Evolutionary conservation across 2,113 vertebrate species (phyloP).

Genomic region (Phyllopteryx taeniolatus): DNA sequence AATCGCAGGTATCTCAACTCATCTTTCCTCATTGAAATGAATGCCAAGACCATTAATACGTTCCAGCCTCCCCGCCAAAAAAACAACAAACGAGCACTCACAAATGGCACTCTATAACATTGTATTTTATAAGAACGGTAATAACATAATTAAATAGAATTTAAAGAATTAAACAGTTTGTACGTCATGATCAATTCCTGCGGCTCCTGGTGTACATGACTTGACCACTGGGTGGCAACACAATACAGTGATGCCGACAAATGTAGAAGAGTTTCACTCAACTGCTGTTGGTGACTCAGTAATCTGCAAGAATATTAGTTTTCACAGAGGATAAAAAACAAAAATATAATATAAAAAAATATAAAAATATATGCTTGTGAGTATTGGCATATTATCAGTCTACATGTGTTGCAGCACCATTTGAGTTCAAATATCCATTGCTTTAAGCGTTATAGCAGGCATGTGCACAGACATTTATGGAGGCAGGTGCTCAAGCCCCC

Average conservation of each 20-base stretch:
- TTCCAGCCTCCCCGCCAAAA: background rate
- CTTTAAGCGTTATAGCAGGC: background rate
- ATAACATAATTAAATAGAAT: background rate
- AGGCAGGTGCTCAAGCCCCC: too few species aligned
- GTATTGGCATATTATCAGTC: too few species aligned
- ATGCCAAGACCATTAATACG: background rate
- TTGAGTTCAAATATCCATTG: background rate
- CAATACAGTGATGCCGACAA: background rate
- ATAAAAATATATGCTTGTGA: background rate
- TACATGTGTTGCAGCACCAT: background rate
- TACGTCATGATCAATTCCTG: too few species aligned
- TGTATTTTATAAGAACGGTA: background rate
- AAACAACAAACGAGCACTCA: background rate
- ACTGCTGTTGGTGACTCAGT: too few species aligned
- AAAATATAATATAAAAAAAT: too few species aligned
- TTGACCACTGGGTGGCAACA: background rate
- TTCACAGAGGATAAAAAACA: background rate
- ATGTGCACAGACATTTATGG: too few species aligned
- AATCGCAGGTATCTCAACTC: background rate
- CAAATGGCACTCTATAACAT: background rate
- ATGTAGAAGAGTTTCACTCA: too few species aligned
- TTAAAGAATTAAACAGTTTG: too few species aligned
- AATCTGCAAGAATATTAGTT: background rate
- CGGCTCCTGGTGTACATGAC: too few species aligned
- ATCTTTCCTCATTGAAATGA: background rate